These are phyloP conservation scores for Mycalesis mineus DNA, from an alignment of 2,888 invertebrate species.

Conservation along the genomic window DNA sequence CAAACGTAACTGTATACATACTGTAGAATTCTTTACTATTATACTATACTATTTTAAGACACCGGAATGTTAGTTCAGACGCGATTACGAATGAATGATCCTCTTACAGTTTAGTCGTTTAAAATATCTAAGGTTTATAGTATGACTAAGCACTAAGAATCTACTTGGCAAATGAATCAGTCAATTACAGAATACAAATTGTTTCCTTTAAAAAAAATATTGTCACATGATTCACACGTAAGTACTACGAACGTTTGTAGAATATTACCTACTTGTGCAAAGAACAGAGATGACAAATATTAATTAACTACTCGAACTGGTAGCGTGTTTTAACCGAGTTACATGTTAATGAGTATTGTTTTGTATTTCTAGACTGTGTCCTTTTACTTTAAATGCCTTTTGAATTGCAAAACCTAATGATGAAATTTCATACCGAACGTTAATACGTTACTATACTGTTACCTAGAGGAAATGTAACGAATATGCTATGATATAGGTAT, in stretches of 20 bases:
- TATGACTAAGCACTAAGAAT: not conserved
- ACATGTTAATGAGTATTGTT: not conserved
- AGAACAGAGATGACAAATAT: slow-evolving; percentile 2
- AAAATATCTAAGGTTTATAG: not conserved
- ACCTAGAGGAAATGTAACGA: too few relatives aligned
- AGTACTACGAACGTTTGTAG: slow-evolving; percentile 1
- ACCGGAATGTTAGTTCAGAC: too few relatives aligned
- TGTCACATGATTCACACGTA: slow-evolving; percentile 13
- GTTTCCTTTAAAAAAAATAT: slow-evolving; percentile 15
- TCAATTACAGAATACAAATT: slow-evolving; percentile 14
- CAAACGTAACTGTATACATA: too few relatives aligned
- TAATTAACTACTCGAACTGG: not conserved
- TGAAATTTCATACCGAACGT: too few relatives aligned
- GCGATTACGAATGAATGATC: too few relatives aligned
- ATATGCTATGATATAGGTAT: not conserved
- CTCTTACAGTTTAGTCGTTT: not conserved
- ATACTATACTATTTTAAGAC: too few relatives aligned
- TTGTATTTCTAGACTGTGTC: too few relatives aligned
- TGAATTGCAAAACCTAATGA: too few relatives aligned
- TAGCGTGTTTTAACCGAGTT: not conserved
- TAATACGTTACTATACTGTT: too few relatives aligned
- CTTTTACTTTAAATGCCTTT: too few relatives aligned
- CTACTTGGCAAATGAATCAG: slow-evolving; percentile 15
- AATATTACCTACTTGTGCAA: not conserved
- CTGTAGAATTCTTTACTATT: too few relatives aligned